Evolutionary conservation across 2,888 invertebrate genomes (phyloP).

Genomic region (Aphrophora alni): DNA sequence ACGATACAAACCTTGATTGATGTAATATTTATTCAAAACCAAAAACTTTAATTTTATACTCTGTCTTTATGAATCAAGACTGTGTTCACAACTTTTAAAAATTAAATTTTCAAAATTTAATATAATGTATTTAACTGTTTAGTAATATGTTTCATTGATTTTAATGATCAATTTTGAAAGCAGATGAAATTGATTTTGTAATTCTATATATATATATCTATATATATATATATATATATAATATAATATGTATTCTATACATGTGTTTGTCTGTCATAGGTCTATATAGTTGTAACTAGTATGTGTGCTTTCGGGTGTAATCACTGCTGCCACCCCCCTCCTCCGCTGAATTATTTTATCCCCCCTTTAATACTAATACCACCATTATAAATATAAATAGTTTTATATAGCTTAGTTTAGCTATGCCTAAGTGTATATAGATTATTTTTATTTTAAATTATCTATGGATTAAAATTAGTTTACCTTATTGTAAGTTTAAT

Average conservation of each 20-base stretch:
- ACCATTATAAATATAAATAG: background rate
- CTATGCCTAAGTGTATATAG: background rate
- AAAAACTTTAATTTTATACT: too few species aligned
- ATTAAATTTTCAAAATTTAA: too few species aligned
- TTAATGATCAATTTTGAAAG: too few species aligned
- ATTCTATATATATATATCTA: too few species aligned
- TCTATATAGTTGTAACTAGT: conserved; percentile 31
- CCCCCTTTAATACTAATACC: background rate
- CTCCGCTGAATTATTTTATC: background rate
- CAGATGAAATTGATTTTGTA: too few species aligned
- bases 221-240: too few species aligned
- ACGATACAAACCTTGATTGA: too few species aligned
- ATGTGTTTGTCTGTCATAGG: conserved; percentile 37
- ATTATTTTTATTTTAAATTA: background rate
- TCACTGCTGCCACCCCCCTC: conserved; percentile 45
- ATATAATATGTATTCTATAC: background rate
- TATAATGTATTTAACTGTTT: too few species aligned
- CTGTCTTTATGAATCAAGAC: too few species aligned
- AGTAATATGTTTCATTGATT: too few species aligned
- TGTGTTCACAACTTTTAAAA: too few species aligned
- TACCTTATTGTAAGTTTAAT: background rate
- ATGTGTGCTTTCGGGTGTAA: conserved; percentile 30
- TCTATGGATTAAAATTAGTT: background rate
- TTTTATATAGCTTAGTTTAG: background rate
- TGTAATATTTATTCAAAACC: too few species aligned